Evolutionary conservation across 2,888 invertebrate species (phyloP).

Genomic region (Dusona sp.): DNA sequence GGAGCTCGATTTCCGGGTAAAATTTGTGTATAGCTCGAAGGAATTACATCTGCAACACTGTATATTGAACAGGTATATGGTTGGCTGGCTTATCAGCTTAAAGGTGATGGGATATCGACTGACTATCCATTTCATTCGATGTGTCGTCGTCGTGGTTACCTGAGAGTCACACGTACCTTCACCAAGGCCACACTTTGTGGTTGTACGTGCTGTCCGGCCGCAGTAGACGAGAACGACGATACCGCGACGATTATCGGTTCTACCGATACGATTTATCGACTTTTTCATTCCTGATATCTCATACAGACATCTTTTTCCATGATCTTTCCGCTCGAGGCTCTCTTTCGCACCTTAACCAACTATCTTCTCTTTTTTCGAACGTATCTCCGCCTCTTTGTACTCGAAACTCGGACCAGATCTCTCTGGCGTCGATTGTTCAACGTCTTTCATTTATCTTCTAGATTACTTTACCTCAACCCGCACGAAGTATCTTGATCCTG

Average conservation of each 20-base stretch:
- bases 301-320: constrained; percentile 23
- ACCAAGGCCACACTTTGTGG: constrained; percentile 17
- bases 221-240: constrained; percentile 1
- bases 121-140: constrained; percentile 40
- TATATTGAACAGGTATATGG: constrained; percentile 28
- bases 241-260: constrained; percentile 40
- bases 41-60: constrained; percentile 17
- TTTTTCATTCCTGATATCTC: constrained; percentile 39
- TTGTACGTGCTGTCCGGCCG: neutral
- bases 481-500: constrained; percentile 1
- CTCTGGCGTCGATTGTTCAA: constrained; percentile 22
- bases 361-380: neutral
- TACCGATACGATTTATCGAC: constrained; percentile 54
- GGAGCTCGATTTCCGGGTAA: constrained; percentile 7
- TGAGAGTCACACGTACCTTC: constrained; percentile 8
- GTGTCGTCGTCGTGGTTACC: constrained; percentile 33
- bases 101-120: constrained; percentile 33
- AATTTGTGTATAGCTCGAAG: constrained; percentile 35
- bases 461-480: constrained; percentile 21
- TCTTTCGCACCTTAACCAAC: constrained; percentile 39
- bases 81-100: constrained; percentile 26
- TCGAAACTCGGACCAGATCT: neutral
- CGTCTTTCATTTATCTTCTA: constrained; percentile 21
- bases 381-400: constrained; percentile 1
- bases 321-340: constrained; percentile 1